Evolutionary conservation across 1,140 invertebrate species (phyloP), one percentile per base, ranked within the genome.

Genomic region (Platyscapa corneri): DNA sequence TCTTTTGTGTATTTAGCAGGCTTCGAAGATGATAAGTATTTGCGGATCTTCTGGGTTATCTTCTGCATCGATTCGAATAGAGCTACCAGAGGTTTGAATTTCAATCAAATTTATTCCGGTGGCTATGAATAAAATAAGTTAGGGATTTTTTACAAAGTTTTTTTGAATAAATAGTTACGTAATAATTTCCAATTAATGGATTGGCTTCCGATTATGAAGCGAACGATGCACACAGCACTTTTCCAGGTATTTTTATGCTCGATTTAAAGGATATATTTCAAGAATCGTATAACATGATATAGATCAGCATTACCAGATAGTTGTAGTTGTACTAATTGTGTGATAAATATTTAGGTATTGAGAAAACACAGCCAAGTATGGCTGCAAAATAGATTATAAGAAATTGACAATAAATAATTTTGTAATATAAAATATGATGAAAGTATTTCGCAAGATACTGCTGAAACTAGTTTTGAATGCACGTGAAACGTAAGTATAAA

Each of bases 371-470:
- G 34, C 32, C 34, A 37, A 37, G 67, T 70, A 70, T 20, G 16
- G 67, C 3, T 67, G 30, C 34, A 67, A 67, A 67, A 34, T 70
- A 70, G 20, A 70, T 70, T 37, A 70, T 37, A 20, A 14, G 67
- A 23, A 70, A 70, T 34, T 70, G 67, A 70, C 34, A 70, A 37
- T 70, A 70, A 70, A 70, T 70, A 70, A 37, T 70, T 70, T 34
- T 39, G 56, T 60, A 60, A 60, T 60, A 70, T 20, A 30, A 70
- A 70, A 8, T 70, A 70, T 70, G 67, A 70, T 34, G 67, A 70
- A 70, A 37, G 32, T 70, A 34, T 70, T 70, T 70, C 16, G 23
- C 67, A 70, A 37, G 1, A 20, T 39, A 23, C 34, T 37, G 34
- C 30, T 70, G 20, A 70, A 70, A 70, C 67, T 70, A 70, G 67